These are phyloP conservation scores for Diplodus sargus DNA, from an alignment of 2,797 vertebrate species.

Conservation along the genomic window DNA sequence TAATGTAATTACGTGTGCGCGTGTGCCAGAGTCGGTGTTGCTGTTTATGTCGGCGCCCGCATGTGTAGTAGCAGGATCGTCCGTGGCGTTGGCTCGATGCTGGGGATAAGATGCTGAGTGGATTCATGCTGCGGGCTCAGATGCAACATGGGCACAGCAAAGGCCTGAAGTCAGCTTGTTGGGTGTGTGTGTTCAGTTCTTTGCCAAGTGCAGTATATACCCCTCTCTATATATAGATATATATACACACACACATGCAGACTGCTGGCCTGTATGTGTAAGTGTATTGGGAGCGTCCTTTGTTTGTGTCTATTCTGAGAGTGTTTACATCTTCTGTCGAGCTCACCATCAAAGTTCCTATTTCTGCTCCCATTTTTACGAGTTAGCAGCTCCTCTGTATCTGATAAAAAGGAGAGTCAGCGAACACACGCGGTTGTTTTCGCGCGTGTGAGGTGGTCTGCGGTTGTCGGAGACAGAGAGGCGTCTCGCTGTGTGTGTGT, in stretches of 20 bases:
- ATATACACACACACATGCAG: background rate
- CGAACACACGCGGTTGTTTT: slow-evolving; percentile 16
- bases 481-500: slow-evolving; percentile 13
- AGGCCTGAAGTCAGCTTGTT: background rate
- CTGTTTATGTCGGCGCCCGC: slow-evolving; percentile 20
- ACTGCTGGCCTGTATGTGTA: background rate
- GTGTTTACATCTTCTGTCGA: background rate
- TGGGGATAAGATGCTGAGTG: slow-evolving; percentile 2
- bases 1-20: slow-evolving; percentile 6
- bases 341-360: background rate
- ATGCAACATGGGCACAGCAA: background rate
- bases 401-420: slow-evolving; percentile 17
- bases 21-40: slow-evolving; percentile 12
- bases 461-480: slow-evolving; percentile 7
- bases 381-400: background rate
- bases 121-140: background rate
- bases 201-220: background rate
- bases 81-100: slow-evolving; percentile 7
- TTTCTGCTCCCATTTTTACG: slow-evolving; percentile 7
- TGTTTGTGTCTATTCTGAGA: background rate
- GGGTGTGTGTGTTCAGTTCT: background rate
- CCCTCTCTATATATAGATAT: background rate
- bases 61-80: slow-evolving; percentile 11
- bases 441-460: slow-evolving; percentile 3
- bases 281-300: background rate